These are phyloP conservation scores for Lysandra coridon DNA, from an alignment of 2,888 invertebrate species.

Conservation along the genomic window DNA sequence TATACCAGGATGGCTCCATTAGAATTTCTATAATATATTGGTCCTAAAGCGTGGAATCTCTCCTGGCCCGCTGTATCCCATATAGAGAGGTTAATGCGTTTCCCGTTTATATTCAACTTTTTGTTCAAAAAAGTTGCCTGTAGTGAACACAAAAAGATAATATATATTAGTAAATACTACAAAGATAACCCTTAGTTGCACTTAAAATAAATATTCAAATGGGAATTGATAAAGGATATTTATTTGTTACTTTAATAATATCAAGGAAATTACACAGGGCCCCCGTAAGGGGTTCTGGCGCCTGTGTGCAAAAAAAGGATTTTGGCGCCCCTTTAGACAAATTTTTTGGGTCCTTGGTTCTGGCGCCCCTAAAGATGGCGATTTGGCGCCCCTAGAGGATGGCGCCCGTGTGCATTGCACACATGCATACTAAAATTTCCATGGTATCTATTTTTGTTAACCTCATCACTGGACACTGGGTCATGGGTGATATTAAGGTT, in stretches of 20 bases:
- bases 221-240: neutral
- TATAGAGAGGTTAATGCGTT: constrained; percentile 93
- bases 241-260: neutral
- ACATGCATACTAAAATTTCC: no score
- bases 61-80: constrained; percentile 99
- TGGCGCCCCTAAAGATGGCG: no score
- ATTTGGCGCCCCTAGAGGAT: no score
- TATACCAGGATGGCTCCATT: constrained; percentile 98
- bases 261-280: neutral
- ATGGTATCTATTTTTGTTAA: no score
- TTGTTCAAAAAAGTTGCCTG: constrained; percentile 98
- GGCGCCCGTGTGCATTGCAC: no score
- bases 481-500: no score
- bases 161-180: neutral
- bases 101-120: constrained; percentile 93
- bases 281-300: no score
- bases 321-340: no score
- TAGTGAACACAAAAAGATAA: constrained; percentile 37
- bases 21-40: constrained; percentile 98
- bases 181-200: neutral
- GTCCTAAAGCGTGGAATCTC: constrained; percentile 97
- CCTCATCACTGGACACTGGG: no score
- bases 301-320: no score
- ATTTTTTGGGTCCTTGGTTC: no score
- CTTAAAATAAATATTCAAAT: neutral